Evolutionary conservation across 2,888 invertebrate genomes (phyloP).

Genomic region (Thymelicus lineola): DNA sequence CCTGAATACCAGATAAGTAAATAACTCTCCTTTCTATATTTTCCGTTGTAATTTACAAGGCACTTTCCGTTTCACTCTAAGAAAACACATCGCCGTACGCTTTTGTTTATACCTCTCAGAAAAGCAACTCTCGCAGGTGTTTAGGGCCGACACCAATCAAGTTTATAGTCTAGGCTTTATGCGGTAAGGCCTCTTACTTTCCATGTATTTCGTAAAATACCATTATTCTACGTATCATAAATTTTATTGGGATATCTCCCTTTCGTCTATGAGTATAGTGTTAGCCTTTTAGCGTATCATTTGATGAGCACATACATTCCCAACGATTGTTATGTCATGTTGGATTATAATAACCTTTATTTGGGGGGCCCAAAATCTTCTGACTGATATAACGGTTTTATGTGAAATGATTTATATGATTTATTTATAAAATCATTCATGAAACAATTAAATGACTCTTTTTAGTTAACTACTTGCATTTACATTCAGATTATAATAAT

Average conservation of each 20-base stretch:
- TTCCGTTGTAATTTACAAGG: background rate
- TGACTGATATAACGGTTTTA: too few relatives aligned
- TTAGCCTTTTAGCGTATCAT: background rate
- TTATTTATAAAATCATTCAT: too few relatives aligned
- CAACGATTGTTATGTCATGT: too few relatives aligned
- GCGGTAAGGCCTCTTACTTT: constrained; percentile 45
- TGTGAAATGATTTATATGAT: too few relatives aligned
- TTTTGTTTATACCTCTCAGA: constrained; percentile 16
- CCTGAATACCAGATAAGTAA: background rate
- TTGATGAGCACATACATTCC: too few relatives aligned
- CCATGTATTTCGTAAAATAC: constrained; percentile 35
- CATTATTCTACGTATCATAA: constrained; percentile 47
- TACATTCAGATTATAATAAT: too few relatives aligned
- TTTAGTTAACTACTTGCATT: too few relatives aligned
- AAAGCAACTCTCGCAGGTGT: constrained; percentile 40
- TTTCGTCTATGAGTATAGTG: constrained; percentile 1
- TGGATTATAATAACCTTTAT: too few relatives aligned
- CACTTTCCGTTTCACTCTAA: constrained; percentile 28
- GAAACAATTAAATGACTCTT: too few relatives aligned
- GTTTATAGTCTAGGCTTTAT: constrained; percentile 56
- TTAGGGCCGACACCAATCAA: constrained; percentile 55
- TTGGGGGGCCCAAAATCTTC: too few relatives aligned
- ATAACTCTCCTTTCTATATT: constrained; percentile 4
- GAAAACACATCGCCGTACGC: constrained; percentile 26
- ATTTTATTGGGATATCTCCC: constrained; percentile 44